Conservation (phyloP, 2,888 invertebrate genomes). For the Diplazon laetatorius region DNA sequence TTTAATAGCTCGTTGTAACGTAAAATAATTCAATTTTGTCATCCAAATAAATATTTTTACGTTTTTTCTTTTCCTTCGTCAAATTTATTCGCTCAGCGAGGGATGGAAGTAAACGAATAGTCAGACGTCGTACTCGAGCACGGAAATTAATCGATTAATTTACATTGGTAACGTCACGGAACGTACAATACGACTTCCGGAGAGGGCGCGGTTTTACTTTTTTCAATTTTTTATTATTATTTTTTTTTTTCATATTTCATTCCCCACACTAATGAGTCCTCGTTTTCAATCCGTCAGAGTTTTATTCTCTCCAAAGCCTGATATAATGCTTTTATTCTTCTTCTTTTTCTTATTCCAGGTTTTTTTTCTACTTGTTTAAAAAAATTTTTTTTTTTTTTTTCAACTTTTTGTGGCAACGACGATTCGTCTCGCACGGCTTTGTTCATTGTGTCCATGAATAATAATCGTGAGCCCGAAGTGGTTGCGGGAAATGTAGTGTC, state of each 20-base stretch:
- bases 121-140: neutral
- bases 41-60: too few relatives aligned
- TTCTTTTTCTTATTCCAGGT: conserved; percentile 3
- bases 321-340: neutral
- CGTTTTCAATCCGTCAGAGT: conserved; percentile 6
- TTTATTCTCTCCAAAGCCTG: conserved; percentile 25
- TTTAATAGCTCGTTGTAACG: too few relatives aligned
- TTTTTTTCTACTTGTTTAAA: conserved; percentile 2
- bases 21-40: neutral
- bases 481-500: neutral
- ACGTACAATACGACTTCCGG: conserved; percentile 46
- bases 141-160: conserved; percentile 50
- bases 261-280: conserved; percentile 36
- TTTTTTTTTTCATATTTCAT: too few relatives aligned
- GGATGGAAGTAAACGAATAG: conserved; percentile 11
- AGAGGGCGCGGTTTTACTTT: conserved; percentile 20
- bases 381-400: neutral
- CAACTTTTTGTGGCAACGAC: conserved; percentile 1
- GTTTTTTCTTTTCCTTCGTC: too few relatives aligned
- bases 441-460: neutral
- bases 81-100: neutral
- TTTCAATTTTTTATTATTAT: too few relatives aligned
- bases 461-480: conserved; percentile 9
- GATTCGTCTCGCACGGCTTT: conserved; percentile 2
- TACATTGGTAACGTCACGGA: conserved; percentile 22